Evolutionary conservation across 2,113 vertebrate species (phyloP).

Genomic region (Sisor rabdophorus): DNA sequence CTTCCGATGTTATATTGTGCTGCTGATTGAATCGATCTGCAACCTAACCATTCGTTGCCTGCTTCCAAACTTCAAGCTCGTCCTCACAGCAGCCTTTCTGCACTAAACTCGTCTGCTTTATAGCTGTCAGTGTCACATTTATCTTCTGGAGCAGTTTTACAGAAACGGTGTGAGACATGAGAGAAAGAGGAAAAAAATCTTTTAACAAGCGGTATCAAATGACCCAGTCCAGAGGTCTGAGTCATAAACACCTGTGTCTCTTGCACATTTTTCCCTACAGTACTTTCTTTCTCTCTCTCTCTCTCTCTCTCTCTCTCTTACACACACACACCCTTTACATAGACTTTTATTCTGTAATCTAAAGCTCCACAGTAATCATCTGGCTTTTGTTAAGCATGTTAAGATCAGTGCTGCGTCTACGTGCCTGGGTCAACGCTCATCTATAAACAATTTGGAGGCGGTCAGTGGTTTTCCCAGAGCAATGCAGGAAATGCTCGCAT

Average conservation of each 20-base stretch:
- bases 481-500: slow-evolving; percentile 28
- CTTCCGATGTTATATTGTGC: slow-evolving; percentile 1
- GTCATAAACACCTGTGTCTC: slow-evolving; percentile 32
- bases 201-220: slow-evolving; percentile 16
- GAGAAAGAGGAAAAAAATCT: slow-evolving; percentile 5
- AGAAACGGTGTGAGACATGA: not conserved
- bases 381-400: slow-evolving; percentile 1
- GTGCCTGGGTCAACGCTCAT: slow-evolving; percentile 18
- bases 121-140: slow-evolving; percentile 10
- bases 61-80: slow-evolving; percentile 5
- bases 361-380: not conserved
- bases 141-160: slow-evolving; percentile 31
- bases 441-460: slow-evolving; percentile 10
- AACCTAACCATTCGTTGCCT: slow-evolving; percentile 38
- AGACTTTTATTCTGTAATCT: not conserved
- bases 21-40: slow-evolving; percentile 28
- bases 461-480: slow-evolving; percentile 33
- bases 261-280: slow-evolving; percentile 38
- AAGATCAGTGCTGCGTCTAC: slow-evolving; percentile 18
- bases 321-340: not conserved
- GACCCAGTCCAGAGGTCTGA: slow-evolving; percentile 16
- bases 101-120: slow-evolving; percentile 12
- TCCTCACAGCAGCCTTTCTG: slow-evolving; percentile 32
- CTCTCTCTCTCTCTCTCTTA: too few species aligned
- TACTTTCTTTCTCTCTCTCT: not conserved